A percentile compares a stretch with the other conserved stretches of the same genome.
These are phyloP conservation scores for Gobionotothen gibberifrons DNA, from an alignment of 2,797 vertebrate genomes.

Conservation along the genomic window DNA sequence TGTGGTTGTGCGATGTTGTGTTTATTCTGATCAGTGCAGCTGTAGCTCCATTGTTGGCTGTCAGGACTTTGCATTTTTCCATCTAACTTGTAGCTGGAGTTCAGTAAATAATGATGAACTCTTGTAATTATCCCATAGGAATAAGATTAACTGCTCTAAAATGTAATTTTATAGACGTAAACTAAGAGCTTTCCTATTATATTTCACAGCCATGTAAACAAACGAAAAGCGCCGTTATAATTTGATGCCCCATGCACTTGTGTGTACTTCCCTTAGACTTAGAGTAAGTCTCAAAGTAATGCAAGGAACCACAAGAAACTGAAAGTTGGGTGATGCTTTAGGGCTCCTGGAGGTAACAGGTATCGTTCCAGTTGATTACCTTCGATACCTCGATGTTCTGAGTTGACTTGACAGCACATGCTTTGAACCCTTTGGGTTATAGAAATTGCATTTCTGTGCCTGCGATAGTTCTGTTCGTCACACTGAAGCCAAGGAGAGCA, in stretches of 20 bases:
- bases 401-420: slow-evolving; percentile 30
- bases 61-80: not conserved
- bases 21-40: slow-evolving; percentile 12
- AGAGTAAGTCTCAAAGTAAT: not conserved
- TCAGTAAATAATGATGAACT: not conserved
- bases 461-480: slow-evolving; percentile 29
- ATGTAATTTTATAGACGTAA: too few species aligned
- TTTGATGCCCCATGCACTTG: not conserved
- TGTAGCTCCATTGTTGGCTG: not conserved
- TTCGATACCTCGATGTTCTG: slow-evolving; percentile 16
- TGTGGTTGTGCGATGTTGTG: slow-evolving; percentile 10
- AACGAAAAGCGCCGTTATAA: not conserved
- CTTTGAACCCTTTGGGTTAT: slow-evolving; percentile 38
- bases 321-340: not conserved
- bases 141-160: not conserved
- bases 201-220: not conserved
- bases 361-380: slow-evolving; percentile 29
- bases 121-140: not conserved
- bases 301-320: slow-evolving; percentile 12
- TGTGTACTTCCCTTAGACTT: not conserved
- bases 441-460: slow-evolving; percentile 37
- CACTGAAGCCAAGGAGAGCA: slow-evolving; percentile 17
- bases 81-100: not conserved
- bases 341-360: slow-evolving; percentile 10
- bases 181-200: not conserved